phyloP scores from a whole-genome alignment of 2,113 vertebrate species.

The Corvus cornix region DNA sequence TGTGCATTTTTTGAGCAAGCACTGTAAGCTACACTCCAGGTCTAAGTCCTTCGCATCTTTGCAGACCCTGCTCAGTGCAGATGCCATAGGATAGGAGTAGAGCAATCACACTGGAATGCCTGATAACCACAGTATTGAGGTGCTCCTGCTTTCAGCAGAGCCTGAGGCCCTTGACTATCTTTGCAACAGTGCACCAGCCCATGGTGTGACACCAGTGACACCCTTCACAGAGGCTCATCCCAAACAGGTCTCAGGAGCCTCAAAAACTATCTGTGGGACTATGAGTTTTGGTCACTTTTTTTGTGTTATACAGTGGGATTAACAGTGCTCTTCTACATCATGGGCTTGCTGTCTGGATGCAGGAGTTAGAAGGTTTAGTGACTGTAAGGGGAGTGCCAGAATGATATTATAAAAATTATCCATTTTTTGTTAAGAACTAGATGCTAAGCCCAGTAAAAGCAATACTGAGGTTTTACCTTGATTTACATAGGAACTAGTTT shows the following conservation, averaged over 20 bases:
- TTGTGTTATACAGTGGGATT: not conserved
- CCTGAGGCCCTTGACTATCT: not conserved
- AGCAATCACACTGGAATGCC: not conserved
- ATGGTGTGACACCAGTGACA: not conserved
- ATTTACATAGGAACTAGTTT: not conserved
- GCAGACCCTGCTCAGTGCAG: not conserved
- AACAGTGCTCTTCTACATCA: not conserved
- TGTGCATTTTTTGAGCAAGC: not conserved
- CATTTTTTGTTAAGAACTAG: not conserved
- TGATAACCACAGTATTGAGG: not conserved
- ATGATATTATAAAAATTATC: not conserved
- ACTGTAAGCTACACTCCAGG: not conserved
- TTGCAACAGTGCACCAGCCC: not conserved
- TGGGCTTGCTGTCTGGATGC: not conserved
- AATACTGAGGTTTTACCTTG: not conserved
- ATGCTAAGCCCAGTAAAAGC: not conserved
- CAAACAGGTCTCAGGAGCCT: not conserved
- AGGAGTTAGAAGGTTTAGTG: not conserved
- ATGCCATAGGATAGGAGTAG: not conserved
- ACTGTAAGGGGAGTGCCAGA: not conserved
- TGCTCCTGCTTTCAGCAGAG: not conserved
- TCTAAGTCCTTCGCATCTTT: not conserved
- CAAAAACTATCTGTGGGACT: not conserved
- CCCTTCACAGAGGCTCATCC: not conserved
- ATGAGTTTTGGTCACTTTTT: not conserved